Conservation (phyloP, 2,113 vertebrate species). For the Edolisoma coerulescens region DNA sequence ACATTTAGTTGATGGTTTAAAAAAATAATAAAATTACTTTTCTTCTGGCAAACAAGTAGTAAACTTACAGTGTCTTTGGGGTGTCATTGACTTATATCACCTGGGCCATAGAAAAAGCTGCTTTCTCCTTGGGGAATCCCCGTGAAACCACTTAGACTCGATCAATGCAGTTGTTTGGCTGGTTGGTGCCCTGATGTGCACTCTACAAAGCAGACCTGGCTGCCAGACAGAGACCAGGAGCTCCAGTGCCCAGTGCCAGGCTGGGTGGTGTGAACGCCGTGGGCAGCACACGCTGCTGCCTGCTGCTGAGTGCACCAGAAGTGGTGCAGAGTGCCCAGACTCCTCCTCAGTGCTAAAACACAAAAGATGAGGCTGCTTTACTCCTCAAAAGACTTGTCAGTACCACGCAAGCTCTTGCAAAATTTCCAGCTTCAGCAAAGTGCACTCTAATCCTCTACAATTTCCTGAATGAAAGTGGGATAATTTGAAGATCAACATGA, state of each 20-base stretch:
- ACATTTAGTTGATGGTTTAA: not conserved
- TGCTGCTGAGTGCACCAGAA: rapidly evolving
- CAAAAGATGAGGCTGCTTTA: not conserved
- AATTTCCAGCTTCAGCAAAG: not conserved
- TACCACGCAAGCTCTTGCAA: not conserved
- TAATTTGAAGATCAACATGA: not conserved
- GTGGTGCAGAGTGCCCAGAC: not conserved
- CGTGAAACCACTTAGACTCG: not conserved
- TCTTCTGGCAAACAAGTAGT: not conserved
- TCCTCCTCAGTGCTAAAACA: not conserved
- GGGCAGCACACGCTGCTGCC: not conserved
- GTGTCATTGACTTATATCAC: not conserved
- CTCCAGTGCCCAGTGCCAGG: rapidly evolving
- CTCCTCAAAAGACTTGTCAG: not conserved
- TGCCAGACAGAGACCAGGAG: not conserved
- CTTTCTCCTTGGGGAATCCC: not conserved
- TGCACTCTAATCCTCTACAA: not conserved
- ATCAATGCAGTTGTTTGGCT: rapidly evolving
- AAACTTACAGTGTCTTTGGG: not conserved
- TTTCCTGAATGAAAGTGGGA: not conserved
- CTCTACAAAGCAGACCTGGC: too few relatives aligned
- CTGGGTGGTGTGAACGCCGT: rapidly evolving
- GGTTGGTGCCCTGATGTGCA: not conserved
- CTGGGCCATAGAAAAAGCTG: not conserved
- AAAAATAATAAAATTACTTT: not conserved